These are phyloP conservation scores for Buathra laborator DNA, from an alignment of 2,888 invertebrate species.

Conservation along the genomic window DNA sequence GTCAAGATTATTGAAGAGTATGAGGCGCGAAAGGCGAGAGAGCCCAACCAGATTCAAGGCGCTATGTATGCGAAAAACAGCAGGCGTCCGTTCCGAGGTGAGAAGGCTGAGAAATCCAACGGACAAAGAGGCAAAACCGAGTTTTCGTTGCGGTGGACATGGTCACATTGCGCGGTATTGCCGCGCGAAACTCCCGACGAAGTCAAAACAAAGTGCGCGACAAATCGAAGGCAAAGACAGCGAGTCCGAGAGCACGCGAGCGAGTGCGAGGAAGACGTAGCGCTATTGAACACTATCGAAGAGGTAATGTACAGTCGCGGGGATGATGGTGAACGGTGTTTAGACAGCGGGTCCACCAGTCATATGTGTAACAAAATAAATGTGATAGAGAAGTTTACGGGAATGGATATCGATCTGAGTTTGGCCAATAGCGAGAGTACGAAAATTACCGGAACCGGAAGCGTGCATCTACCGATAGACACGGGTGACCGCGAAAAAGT, in stretches of 20 bases:
- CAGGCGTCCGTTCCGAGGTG: too few relatives aligned
- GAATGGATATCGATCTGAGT: background rate
- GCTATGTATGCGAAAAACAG: background rate
- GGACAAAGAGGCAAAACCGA: background rate
- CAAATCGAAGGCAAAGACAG: background rate
- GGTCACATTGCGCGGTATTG: background rate
- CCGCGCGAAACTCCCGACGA: background rate
- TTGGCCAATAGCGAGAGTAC: background rate
- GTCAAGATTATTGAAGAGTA: conserved; percentile 57
- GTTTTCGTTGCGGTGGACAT: background rate
- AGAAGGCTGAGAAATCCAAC: background rate
- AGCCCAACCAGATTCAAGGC: background rate
- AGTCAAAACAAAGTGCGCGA: background rate
- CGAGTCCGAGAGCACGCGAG: background rate
- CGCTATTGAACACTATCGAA: background rate
- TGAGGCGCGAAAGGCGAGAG: background rate
- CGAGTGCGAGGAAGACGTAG: background rate
- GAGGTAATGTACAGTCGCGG: background rate
- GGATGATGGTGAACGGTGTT: background rate
- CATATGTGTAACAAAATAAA: background rate
- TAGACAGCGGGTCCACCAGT: background rate
- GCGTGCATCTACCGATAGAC: background rate
- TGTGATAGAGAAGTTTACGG: background rate
- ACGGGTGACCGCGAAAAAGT: background rate
- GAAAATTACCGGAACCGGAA: background rate